Conservation (phyloP, 2,797 vertebrate genomes). For the Cyprinodon diabolis region DNA sequence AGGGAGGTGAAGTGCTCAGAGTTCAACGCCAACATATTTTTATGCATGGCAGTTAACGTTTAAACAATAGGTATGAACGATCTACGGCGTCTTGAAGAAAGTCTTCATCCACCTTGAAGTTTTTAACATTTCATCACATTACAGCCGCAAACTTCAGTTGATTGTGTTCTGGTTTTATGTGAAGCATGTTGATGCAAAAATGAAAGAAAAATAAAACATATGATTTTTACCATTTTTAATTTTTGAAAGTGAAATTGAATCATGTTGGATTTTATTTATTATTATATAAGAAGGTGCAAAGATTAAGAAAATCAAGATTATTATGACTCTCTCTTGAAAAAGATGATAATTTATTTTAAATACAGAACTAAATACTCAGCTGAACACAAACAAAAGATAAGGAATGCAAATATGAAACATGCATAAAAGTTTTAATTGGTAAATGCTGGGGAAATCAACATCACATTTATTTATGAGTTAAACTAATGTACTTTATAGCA, state of each 20-base stretch:
- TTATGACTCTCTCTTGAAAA: no score
- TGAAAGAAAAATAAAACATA: neutral
- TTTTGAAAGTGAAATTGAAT: neutral
- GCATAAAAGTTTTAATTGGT: neutral
- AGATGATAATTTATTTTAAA: neutral
- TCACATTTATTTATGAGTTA: neutral
- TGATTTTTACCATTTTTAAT: neutral
- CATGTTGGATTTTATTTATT: no score
- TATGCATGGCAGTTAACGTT: slow-evolving; percentile 76
- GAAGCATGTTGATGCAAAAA: neutral
- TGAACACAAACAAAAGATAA: neutral
- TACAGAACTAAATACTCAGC: neutral
- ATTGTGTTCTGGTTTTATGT: neutral
- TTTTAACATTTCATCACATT: slow-evolving; percentile 1
- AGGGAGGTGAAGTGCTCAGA: slow-evolving; percentile 51
- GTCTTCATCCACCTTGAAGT: slow-evolving; percentile 1
- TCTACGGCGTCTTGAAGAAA: slow-evolving; percentile 40
- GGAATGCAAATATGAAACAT: neutral
- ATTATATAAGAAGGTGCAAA: neutral
- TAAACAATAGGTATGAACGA: slow-evolving; percentile 70
- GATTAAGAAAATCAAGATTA: neutral
- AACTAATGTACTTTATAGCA: neutral
- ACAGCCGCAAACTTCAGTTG: neutral
- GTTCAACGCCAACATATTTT: slow-evolving; percentile 76
- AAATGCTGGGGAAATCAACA: no score